Evolutionary conservation across 2,113 vertebrate genomes (phyloP), one percentile per base, ranked within the genome.

Genomic region (Limanda limanda): DNA sequence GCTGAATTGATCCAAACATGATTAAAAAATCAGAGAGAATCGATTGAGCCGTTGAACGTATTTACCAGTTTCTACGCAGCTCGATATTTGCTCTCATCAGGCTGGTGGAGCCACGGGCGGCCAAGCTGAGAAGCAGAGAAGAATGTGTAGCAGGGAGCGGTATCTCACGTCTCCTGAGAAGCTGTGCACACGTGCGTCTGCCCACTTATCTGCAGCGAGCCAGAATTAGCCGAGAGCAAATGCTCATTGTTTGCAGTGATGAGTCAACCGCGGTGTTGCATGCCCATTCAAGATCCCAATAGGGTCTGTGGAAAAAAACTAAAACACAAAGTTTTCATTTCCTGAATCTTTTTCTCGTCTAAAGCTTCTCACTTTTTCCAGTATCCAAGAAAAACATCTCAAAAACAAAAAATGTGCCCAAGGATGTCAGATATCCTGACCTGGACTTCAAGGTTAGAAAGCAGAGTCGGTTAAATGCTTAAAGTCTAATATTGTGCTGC

Each of bases 251-350:
- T 78, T 57, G 45, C 31, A 42, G 10, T 35, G 67, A 80, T 74
- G 58, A 84, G 59, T 75, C 78, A 75, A 45, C 20, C 37, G 31
- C 23, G 48, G 45, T 55, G 54, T 25, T 40, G 27, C 64, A 68
- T 55, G 74, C 75, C 60, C 73, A 70, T 61, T 78, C 35, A 72
- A 66, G 65, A 79, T 67, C 42, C 47, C 20, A 51, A 51, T 52
- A 58, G 1, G 70, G 56, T 54, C 9, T 20, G 1, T 23, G 48
- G 20, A 62, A 51, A 51, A 15, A 51, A 8, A 18, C 31, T 31
- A 1, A 1, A 31, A 31, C 6, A 31, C 31, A 51, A 4, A 18
- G 21, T 79, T 67, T 68, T 69, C 2, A 68, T 79, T 76, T 45
- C 24, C 24, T 58, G 25, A 62, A 76, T 23, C 48, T 11, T 40